A percentile compares a stretch with the other conserved stretches of the same genome.
Evolutionary conservation across 2,113 vertebrate species (phyloP).

Genomic region (Tragulus kanchil): DNA sequence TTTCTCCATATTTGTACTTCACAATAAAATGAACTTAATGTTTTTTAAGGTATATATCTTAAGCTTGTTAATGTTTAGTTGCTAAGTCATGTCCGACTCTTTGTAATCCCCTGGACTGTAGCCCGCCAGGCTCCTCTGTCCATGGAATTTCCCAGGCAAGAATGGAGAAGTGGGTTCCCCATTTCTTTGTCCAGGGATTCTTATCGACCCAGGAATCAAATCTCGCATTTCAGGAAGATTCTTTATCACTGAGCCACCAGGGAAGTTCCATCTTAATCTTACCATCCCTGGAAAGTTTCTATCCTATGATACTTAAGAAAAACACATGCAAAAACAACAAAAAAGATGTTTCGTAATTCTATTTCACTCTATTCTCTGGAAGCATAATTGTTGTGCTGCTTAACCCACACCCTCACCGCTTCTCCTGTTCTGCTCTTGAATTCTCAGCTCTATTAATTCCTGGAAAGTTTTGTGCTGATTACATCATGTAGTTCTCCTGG

Average conservation of each 20-base stretch:
- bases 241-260: not conserved
- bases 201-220: not conserved
- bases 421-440: not conserved
- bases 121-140: not conserved
- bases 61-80: not conserved
- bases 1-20: not conserved
- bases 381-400: not conserved
- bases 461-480: slow-evolving; percentile 1
- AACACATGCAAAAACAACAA: not conserved
- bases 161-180: not conserved
- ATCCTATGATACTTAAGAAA: not conserved
- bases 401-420: not conserved
- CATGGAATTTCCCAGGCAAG: not conserved
- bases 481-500: not conserved
- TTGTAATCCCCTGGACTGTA: not conserved
- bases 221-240: not conserved
- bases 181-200: not conserved
- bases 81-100: not conserved
- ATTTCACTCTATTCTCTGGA: not conserved
- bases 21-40: not conserved
- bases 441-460: slow-evolving; percentile 4
- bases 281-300: not conserved
- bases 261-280: not conserved
- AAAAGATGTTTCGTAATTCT: not conserved
- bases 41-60: not conserved